phyloP scores from a whole-genome alignment of 2,113 vertebrate genomes.

The Scatophagus argus region DNA sequence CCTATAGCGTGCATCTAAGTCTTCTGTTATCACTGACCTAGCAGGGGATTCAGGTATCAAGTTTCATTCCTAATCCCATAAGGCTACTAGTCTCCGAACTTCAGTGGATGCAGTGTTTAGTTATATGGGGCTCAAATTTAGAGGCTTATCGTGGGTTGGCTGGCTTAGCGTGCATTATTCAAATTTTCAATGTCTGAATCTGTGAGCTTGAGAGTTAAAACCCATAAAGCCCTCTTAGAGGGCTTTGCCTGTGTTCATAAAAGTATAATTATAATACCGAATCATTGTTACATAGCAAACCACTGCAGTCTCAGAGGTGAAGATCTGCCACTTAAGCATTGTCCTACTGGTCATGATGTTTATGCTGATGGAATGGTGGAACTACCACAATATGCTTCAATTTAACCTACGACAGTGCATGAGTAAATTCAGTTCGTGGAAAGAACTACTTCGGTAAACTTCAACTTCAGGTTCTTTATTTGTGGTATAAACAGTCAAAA shows the following conservation, averaged over 20 bases:
- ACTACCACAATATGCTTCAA: background rate
- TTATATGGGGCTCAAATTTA: conserved; percentile 51
- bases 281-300: conserved; percentile 52
- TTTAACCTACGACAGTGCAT: background rate
- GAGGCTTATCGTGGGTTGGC: conserved; percentile 57
- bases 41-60: conserved; percentile 28
- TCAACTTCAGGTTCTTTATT: background rate
- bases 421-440: background rate
- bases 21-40: background rate
- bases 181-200: conserved; percentile 54
- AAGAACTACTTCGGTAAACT: background rate
- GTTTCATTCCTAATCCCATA: conserved; percentile 41
- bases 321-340: background rate
- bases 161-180: conserved; percentile 70
- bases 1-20: background rate
- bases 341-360: background rate
- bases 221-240: conserved; percentile 52
- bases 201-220: conserved; percentile 62
- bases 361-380: background rate
- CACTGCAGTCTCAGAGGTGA: conserved; percentile 16
- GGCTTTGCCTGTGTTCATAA: conserved; percentile 43
- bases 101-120: conserved; percentile 51
- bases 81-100: conserved; percentile 38
- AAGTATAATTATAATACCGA: conserved; percentile 52
- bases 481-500: background rate